Base-by-base conservation (phyloP, 2,113 vertebrate genomes). In the Nesoenas mayeri region DNA sequence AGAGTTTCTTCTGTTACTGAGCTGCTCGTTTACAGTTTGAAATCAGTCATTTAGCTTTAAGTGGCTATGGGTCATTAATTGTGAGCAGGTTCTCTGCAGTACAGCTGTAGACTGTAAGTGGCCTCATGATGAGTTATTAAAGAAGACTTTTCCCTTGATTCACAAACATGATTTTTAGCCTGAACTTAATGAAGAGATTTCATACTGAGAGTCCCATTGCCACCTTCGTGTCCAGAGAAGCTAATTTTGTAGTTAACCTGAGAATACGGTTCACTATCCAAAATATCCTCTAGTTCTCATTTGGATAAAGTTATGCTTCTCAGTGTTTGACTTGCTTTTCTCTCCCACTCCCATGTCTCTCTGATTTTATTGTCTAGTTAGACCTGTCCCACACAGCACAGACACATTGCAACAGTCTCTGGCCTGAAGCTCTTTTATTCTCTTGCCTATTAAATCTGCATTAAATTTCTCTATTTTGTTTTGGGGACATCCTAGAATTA, bases 11-110 rank as follows among this genome's bases (percentile, higher is more conserved):
- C 71, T 89, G 48, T 42, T 75, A 12, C 58, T 29, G 85, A 92
- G 54, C 50, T 92, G 57, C 66, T 95, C 22, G 2, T 88, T 95
- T 94, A 60, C 70, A 42, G 32, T 93, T 91, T 93, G 69, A 91
- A 93, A 93, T 89, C 48, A 47, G 65, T 88, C 56, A 69, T 89
- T 94, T 80, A 77, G 54, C 3, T 10, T 73, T 93, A 86, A 95
- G 93, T 91, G 88, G 61, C 74, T 90, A 38, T 1, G 8, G 89
- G 87, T 89, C 70, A 91, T 91, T 93, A 94, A 70, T 85, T 96
- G 78, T 20, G 50, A 95, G 58, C 75, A 74, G 56, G 29, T 95
- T 96, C 89, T 95, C 31, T 32, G 40, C 42, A 60, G 69, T 72
- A 25, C 36, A 77, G 75, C 66, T 96, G 62, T 87, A 95, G 54